A percentile compares a stretch with the other conserved stretches of the same genome.
Evolutionary conservation across 2,888 invertebrate genomes (phyloP).

Genomic region (Troides oblongomaculatus): DNA sequence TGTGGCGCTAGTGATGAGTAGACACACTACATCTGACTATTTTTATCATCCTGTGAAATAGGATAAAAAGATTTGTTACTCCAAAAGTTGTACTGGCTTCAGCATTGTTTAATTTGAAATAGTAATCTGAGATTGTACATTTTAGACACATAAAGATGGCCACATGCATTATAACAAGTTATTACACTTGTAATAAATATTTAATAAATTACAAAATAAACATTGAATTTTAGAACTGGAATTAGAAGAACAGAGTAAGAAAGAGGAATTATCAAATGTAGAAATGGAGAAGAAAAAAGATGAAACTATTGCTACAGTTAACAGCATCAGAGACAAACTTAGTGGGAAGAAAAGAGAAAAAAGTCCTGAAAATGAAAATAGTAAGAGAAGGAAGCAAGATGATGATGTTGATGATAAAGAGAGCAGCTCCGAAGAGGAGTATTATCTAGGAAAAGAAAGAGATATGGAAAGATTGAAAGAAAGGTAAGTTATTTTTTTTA

Average conservation of each 20-base stretch:
- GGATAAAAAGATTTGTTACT: too few relatives aligned
- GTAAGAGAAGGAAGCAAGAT: constrained; percentile 50
- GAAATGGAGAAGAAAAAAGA: constrained; percentile 49
- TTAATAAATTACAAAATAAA: background rate
- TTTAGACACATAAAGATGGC: too few relatives aligned
- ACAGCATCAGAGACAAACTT: constrained; percentile 66
- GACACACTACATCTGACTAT: too few relatives aligned
- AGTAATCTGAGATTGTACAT: too few relatives aligned
- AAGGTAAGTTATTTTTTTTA: constrained; percentile 59
- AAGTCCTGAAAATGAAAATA: constrained; percentile 50
- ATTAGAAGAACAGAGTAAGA: constrained; percentile 52
- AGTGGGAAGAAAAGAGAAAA: constrained; percentile 51
- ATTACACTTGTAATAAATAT: too few relatives aligned
- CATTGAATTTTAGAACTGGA: constrained; percentile 59
- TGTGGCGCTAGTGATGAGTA: too few relatives aligned
- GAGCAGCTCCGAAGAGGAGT: constrained; percentile 76
- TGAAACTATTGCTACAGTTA: constrained; percentile 59
- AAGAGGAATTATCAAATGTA: constrained; percentile 42
- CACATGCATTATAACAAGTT: too few relatives aligned
- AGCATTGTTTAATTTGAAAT: too few relatives aligned
- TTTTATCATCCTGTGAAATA: too few relatives aligned
- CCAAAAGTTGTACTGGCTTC: too few relatives aligned
- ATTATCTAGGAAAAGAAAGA: constrained; percentile 83
- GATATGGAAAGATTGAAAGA: constrained; percentile 80
- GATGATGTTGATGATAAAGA: constrained; percentile 36